These are phyloP conservation scores for Amphiprion clarkii DNA, from an alignment of 2,797 vertebrate species.

Conservation along the genomic window DNA sequence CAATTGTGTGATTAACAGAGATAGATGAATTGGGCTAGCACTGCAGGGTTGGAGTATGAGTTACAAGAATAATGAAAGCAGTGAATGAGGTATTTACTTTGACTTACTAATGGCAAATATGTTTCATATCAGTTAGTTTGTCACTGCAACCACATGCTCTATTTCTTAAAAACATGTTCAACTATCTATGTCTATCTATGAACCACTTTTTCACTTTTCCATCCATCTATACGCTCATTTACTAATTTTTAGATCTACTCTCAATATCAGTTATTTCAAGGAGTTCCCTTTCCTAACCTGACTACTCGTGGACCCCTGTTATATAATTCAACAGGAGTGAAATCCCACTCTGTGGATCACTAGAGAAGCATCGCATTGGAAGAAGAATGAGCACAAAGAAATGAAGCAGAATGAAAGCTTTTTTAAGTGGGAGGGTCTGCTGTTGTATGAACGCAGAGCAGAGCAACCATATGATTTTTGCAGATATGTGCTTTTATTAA, in stretches of 20 bases:
- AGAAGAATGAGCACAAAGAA: no score
- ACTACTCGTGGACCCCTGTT: slow-evolving; percentile 64
- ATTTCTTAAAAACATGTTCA: slow-evolving; percentile 7
- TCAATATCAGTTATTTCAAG: slow-evolving; percentile 38
- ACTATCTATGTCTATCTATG: background rate
- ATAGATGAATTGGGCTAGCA: slow-evolving; percentile 36
- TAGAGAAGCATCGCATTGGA: no score
- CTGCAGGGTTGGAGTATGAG: slow-evolving; percentile 34
- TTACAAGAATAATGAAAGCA: slow-evolving; percentile 40
- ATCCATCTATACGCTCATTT: slow-evolving; percentile 14
- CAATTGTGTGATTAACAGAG: slow-evolving; percentile 46
- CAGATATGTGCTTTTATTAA: background rate
- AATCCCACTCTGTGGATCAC: no score
- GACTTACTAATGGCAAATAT: slow-evolving; percentile 29
- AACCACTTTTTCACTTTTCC: slow-evolving; percentile 4
- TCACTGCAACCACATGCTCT: slow-evolving; percentile 15
- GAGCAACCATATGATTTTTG: no score
- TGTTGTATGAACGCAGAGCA: no score
- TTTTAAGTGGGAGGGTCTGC: no score
- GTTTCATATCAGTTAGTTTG: slow-evolving; percentile 22
- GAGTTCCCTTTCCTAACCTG: slow-evolving; percentile 28
- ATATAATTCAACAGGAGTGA: no score
- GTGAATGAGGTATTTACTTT: slow-evolving; percentile 39
- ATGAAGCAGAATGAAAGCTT: no score
- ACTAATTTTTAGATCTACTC: slow-evolving; percentile 10